Base-by-base conservation (phyloP, 2,888 invertebrate genomes). In the Epistrophella euchroma region DNA sequence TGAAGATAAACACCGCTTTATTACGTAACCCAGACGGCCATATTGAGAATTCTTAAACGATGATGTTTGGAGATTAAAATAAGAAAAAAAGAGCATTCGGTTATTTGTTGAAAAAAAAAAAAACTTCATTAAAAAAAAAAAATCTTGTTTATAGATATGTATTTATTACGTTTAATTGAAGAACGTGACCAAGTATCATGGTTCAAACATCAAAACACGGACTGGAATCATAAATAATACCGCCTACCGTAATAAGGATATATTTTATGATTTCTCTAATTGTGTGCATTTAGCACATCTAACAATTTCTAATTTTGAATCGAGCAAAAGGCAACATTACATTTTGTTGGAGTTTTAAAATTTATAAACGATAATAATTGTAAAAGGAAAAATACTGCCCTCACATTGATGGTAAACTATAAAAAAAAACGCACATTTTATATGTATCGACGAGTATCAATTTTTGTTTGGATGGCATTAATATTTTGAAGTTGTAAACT, bases 211-310 rank as follows among this genome's bases (percentile, higher is more conserved):
- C n/a, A 32, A 19, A 73, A 62, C 77, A 78, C 35, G 47, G 40
- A 50, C 37, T 68, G 82, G 37, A 37, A 55, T 35, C 45, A 45
- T 68, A 77, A 73, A 70, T 52, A 22, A 52, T n/a, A n/a, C n/a
- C n/a, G n/a, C n/a, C 83, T 78, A 78, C 78, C 83, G 77, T 62
- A 83, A 60, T 15, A 73, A 70, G 55, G 62, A 73, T 60, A 11
- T 47, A 13, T 22, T 78, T 62, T 62, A 73, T 74, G 55, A 55
- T 6, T 2, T 19, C 55, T 68, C 83, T 83, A 78, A 83, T 62
- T 83, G 47, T 47, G 56, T 73, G 47, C 50, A 35, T 28, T n/a
- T n/a, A n/a, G 55, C 50, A 55, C 25, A 13, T 15, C n/a, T n/a
- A 28, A 28, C 28, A 28, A 4, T 2, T 28, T 28, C 28, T 28